Evolutionary conservation across 2,797 vertebrate species (phyloP), one percentile per base, ranked within the genome.

Genomic region (Malurus leucopterus): DNA sequence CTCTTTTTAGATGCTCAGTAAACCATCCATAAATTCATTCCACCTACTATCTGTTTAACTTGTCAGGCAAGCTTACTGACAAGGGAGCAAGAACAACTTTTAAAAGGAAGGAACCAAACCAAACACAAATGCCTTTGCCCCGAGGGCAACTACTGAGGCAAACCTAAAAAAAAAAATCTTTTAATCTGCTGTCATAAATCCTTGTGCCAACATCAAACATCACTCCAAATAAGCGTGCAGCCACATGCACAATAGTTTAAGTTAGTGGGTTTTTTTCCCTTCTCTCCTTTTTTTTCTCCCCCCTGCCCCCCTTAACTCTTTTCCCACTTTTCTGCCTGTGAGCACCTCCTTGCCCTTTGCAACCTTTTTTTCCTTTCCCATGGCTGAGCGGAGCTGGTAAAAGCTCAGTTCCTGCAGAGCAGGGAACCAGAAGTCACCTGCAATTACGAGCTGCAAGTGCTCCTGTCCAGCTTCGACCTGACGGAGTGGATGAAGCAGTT

Each of bases 21-120:
- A 92, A 64, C 85, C 57, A 77, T 22, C 57, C n/a, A 27, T 68
- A 71, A 89, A 92, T 86, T 91, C 69, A 94, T 93, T 86, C 85
- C 93, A 93, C 84, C 84, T 92, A 91, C 87, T 90, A 87, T 59
- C 68, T 78, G 73, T 88, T 91, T 84, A 82, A 86, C 77, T 84
- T 73, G 71, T 51, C 83, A 89, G 53, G 68, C 71, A 88, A 91
- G 70, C 63, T 84, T 53, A 76, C 49, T 72, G 58, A 87, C 19
- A 78, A 65, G 50, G 19, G 58, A 89, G 30, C 6, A 80, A 86
- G 84, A 79, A 44, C 0, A 2, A 47, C 61, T 79, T 90, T 91
- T 32, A 50, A 47, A 86, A 73, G 71, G 54, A 88, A 79, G 64
- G 43, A 89, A 82, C 36, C 38, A 40, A 95, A 78, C 30, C 50